These are phyloP conservation scores for Macrotrachela quadricornifera DNA, from an alignment of 1,140 invertebrate species.

Conservation along the genomic window DNA sequence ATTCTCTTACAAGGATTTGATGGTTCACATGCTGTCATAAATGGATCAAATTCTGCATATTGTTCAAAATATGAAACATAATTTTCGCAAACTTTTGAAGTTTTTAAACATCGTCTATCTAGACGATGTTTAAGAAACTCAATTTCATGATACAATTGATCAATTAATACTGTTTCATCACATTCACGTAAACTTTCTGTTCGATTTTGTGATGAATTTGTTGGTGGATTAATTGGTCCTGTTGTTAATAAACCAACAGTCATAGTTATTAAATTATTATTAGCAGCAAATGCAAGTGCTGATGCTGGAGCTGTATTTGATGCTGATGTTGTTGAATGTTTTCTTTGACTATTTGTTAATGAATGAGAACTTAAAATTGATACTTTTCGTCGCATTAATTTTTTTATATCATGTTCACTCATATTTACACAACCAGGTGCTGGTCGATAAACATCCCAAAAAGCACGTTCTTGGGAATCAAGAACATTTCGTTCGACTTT, in stretches of 20 bases:
- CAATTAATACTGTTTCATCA: neutral
- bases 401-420: slow-evolving; percentile 90
- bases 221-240: slow-evolving; percentile 19
- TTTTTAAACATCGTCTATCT: slow-evolving; percentile 70
- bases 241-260: slow-evolving; percentile 13
- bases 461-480: slow-evolving; percentile 92
- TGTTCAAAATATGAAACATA: slow-evolving; percentile 82
- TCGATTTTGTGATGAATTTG: neutral
- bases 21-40: slow-evolving; percentile 52
- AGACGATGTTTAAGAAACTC: slow-evolving; percentile 45
- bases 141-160: slow-evolving; percentile 11
- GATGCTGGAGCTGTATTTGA: slow-evolving; percentile 17
- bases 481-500: slow-evolving; percentile 90
- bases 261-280: no score
- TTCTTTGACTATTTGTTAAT: no score
- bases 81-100: slow-evolving; percentile 85
- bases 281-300: neutral
- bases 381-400: slow-evolving; percentile 59
- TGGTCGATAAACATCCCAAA: slow-evolving; percentile 96
- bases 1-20: slow-evolving; percentile 52
- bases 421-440: slow-evolving; percentile 98
- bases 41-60: slow-evolving; percentile 81
- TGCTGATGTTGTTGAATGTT: slow-evolving; percentile 22
- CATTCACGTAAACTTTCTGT: neutral
- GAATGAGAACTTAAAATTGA: no score